Percentiles rank a stretch among this genome's conserved stretches.
phyloP scores from a whole-genome alignment of 2,797 vertebrate genomes.

The Notolabrus celidotus region DNA sequence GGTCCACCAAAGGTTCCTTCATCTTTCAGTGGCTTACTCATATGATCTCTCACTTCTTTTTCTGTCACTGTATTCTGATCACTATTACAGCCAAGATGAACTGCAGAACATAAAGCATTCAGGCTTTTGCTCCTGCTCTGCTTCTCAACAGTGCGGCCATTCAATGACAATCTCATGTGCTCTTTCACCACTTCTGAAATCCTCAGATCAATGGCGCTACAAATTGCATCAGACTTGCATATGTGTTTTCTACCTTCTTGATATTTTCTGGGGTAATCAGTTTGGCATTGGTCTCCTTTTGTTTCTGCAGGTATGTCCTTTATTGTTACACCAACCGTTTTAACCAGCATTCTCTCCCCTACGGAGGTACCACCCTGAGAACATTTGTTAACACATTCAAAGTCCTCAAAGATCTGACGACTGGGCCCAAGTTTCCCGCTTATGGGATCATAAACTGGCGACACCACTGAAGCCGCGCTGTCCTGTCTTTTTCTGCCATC shows the following conservation, averaged over 20 bases:
- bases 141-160: constrained; percentile 1
- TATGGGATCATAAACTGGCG: constrained; percentile 29
- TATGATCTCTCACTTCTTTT: constrained; percentile 10
- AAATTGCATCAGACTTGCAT: constrained; percentile 72
- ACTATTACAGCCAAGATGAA: constrained; percentile 5
- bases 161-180: constrained; percentile 66
- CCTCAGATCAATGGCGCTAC: constrained; percentile 80
- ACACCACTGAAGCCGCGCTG: constrained; percentile 6
- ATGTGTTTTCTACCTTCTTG: constrained; percentile 40
- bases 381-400: constrained; percentile 8
- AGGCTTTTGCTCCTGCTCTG: constrained; percentile 53
- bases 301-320: constrained; percentile 19
- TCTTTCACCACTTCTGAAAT: constrained; percentile 85
- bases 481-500: constrained; percentile 30
- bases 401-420: constrained; percentile 17
- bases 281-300: background rate
- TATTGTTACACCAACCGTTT: constrained; percentile 21
- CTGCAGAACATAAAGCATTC: constrained; percentile 32
- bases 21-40: constrained; percentile 30
- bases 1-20: constrained; percentile 1
- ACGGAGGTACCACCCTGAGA: constrained; percentile 18
- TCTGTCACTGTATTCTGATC: too few relatives aligned
- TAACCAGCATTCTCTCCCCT: constrained; percentile 9
- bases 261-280: constrained; percentile 18
- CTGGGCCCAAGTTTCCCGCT: constrained; percentile 31